Conservation (phyloP, 2,113 vertebrate species). For the Tychaedon coryphoeus region DNA sequence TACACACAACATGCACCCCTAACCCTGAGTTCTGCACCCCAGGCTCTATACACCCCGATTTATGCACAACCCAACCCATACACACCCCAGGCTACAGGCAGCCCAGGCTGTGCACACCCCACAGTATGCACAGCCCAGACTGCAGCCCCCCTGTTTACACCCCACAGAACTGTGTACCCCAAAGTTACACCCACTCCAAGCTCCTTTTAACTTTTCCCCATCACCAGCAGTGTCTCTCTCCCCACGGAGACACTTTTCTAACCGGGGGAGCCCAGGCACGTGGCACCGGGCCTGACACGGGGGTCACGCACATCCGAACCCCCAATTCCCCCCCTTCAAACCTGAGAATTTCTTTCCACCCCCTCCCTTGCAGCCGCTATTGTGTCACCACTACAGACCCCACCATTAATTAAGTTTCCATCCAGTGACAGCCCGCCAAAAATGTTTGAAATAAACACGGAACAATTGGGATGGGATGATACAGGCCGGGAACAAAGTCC, state of each 20-base stretch:
- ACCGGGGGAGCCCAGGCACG: neutral
- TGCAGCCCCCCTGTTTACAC: neutral
- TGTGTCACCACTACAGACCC: conserved; percentile 1
- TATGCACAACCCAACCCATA: no score
- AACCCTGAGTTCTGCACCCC: neutral
- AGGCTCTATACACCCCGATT: neutral
- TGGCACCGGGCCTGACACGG: neutral
- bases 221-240: fast-evolving
- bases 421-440: conserved; percentile 61
- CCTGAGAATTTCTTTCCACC: neutral
- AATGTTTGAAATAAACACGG: conserved; percentile 54
- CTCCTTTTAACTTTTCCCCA: no score
- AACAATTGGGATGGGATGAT: conserved; percentile 50
- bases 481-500: conserved; percentile 9
- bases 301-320: neutral
- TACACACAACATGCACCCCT: neutral
- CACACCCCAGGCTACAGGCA: neutral
- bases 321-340: neutral
- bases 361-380: neutral
- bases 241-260: neutral
- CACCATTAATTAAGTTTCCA: conserved; percentile 52
- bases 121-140: neutral
- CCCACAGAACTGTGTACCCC: neutral
- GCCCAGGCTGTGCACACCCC: neutral
- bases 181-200: neutral